These are phyloP conservation scores for Quadriops clusia DNA, from an alignment of 2,888 invertebrate species.

Conservation along the genomic window DNA sequence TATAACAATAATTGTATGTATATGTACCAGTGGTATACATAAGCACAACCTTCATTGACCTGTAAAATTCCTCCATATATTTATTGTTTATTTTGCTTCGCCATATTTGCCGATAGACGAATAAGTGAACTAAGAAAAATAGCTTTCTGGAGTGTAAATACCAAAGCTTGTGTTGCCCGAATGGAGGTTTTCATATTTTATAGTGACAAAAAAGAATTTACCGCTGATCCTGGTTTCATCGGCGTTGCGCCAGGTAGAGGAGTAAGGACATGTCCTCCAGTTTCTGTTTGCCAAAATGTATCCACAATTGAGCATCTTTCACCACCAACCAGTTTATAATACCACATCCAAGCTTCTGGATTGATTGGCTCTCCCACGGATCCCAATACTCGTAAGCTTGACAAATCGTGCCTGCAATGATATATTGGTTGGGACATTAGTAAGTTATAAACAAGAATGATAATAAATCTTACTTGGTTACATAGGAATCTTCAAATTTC, in stretches of 20 bases:
- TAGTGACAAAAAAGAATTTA: too few relatives aligned
- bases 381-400: constrained; percentile 69
- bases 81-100: background rate
- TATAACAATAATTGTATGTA: too few relatives aligned
- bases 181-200: too few relatives aligned
- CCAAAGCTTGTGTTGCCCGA: too few relatives aligned
- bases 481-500: constrained; percentile 82
- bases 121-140: background rate
- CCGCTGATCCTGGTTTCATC: constrained; percentile 96
- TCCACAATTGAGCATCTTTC: constrained; percentile 86
- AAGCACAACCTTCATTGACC: too few relatives aligned
- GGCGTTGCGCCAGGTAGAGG: constrained; percentile 92
- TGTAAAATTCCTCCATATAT: too few relatives aligned
- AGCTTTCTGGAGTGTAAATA: background rate
- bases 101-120: background rate
- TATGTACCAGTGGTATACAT: too few relatives aligned
- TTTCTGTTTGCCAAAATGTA: constrained; percentile 99
- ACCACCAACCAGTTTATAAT: constrained; percentile 71
- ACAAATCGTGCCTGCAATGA: constrained; percentile 48
- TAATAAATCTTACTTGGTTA: constrained; percentile 50
- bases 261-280: constrained; percentile 94
- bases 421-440: background rate
- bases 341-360: constrained; percentile 97
- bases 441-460: background rate
- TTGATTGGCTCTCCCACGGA: constrained; percentile 99